Base-by-base conservation (phyloP, 2,113 vertebrate genomes). In the Helogale parvula region DNA sequence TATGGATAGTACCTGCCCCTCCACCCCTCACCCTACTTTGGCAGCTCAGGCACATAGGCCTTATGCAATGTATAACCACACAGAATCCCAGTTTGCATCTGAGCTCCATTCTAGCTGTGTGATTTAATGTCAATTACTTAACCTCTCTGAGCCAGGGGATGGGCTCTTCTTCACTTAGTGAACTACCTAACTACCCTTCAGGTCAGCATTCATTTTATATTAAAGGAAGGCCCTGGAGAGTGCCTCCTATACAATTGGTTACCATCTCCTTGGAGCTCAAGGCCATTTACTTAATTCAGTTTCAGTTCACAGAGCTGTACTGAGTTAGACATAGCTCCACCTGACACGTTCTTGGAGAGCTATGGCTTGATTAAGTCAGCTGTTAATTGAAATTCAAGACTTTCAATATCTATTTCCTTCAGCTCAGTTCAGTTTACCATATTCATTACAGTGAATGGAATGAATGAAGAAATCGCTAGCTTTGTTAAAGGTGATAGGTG, bases 1-100 rank as follows among this genome's bases (percentile, higher is more conserved):
- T 47, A 0, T 81, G 91, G 97, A 92, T 65, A 33, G 41, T 50
- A 83, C 35, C 33, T 74, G 45, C 3, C 9, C 9, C 33, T 35
- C 7, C 7, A 7, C 4, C 5, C 41, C 47, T 31, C 41, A 77
- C 27, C 38, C 31, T 25, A 76, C 27, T 57, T 85, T 96, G 97
- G 95, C 88, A 90, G 52, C 15, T 90, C 0, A 11, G 95, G 72
- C 33, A 90, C 33, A n/a, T 2, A 41, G 50, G 60, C 2, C 0
- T 81, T 47, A 23, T 45, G 80, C 86, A 97, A 88, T 96, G 29
- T 25, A 25, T 10, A 15, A 33, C 23, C 31, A 65, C 85, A 27
- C 71, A 50, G 65, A 83, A 13, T 33, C 35, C 57, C 35, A 9
- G 14, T 41, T 86, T 90, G 84, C 2, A 1, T 47, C 81, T 88